Base-by-base conservation (phyloP, 2,888 invertebrate species). In the Drosophila paramelanica region DNA sequence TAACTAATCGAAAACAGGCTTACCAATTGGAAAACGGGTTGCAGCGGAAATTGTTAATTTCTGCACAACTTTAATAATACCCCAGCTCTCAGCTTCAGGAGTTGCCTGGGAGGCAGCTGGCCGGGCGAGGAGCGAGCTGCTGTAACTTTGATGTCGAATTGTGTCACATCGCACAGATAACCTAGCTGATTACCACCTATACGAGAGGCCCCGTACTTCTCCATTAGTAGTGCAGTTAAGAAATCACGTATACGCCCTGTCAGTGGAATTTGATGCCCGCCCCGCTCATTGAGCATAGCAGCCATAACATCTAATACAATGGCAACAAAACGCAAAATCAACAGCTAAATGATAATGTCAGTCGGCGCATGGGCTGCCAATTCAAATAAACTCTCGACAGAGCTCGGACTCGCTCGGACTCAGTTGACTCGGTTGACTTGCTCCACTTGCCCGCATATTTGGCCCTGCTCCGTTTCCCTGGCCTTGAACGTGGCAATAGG, bases 41-140 rank as follows among this genome's bases (percentile, higher is more conserved):
- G 56, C 69, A 75, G 56, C 81, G 87, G 81, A 81, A 77, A 83
- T 83, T 65, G 83, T 76, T 79, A 60, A 70, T 61, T 77, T 73
- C 60, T 51, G 58, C 55, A 36, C 6, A 43, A 51, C 57, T 52
- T 68, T 65, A 73, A 67, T 73, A 31, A 50, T 56, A 59, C 46
- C 52, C 38, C 45, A 64, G 58, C 45, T 46, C 41, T 11, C 17
- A 13, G 33, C 36, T 55, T 31, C 36, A 33, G 41, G 55, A 41
- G 47, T 31, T 46, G 41, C 23, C 25, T 2, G n/a, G 31, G 39
- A 33, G 42, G 20, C 51, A 47, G 39, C 23, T 36, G n/a, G 20
- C 7, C 14, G 7, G 0, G 10, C 14, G 14, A 31, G 46, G n/a
- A 23, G 27, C 41, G 25, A 64, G 23, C 46, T 41, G 46, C 45